Evolutionary conservation across 2,113 vertebrate genomes (phyloP).

Genomic region (Siniperca chuatsi): DNA sequence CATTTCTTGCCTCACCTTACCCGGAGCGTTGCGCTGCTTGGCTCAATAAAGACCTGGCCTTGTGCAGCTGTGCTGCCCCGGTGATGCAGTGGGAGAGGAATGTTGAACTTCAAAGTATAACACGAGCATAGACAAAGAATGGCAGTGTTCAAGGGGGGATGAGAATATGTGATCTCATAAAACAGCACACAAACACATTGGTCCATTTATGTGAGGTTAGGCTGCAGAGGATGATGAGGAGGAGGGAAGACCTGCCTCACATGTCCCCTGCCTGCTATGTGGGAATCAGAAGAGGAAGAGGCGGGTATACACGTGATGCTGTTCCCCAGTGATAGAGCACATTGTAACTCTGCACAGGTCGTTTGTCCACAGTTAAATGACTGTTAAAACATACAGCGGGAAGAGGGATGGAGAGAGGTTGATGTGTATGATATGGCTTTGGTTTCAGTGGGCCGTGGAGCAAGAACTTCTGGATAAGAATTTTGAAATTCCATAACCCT

Average conservation of each 20-base stretch:
- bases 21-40: slow-evolving; percentile 47
- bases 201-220: slow-evolving; percentile 69
- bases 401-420: slow-evolving; percentile 51
- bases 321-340: slow-evolving; percentile 57
- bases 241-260: slow-evolving; percentile 65
- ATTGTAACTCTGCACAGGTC: slow-evolving; percentile 53
- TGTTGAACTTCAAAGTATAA: slow-evolving; percentile 82
- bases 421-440: slow-evolving; percentile 40
- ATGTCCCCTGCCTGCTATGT: slow-evolving; percentile 54
- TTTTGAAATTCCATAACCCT: slow-evolving; percentile 71
- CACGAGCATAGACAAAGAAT: slow-evolving; percentile 74
- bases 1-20: slow-evolving; percentile 62
- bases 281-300: slow-evolving; percentile 58
- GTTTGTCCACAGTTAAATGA: slow-evolving; percentile 52
- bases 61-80: slow-evolving; percentile 76
- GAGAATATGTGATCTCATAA: slow-evolving; percentile 82
- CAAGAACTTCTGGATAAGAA: slow-evolving; percentile 63
- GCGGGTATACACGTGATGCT: slow-evolving; percentile 69
- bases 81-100: slow-evolving; percentile 84
- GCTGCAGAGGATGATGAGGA: slow-evolving; percentile 44
- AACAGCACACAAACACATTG: slow-evolving; percentile 75
- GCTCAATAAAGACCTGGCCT: slow-evolving; percentile 60
- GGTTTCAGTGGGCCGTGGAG: slow-evolving; percentile 51
- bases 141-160: slow-evolving; percentile 72
- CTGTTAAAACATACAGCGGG: slow-evolving; percentile 68